Evolutionary conservation across 2,113 vertebrate species (phyloP), one percentile per base, ranked within the genome.

Genomic region (Ctenomys sociabilis): DNA sequence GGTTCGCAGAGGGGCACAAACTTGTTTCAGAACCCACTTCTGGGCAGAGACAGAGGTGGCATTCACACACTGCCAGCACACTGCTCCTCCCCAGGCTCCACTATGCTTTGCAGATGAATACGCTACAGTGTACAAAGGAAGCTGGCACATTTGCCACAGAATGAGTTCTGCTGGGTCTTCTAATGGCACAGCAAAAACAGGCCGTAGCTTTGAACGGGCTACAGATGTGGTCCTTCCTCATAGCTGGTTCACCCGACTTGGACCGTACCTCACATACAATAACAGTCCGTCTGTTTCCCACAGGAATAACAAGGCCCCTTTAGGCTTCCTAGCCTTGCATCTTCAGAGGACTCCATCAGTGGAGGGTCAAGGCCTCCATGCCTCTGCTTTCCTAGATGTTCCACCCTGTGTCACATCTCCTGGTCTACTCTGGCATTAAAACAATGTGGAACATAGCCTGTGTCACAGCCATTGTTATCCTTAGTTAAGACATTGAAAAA

Each of bases 11-110:
- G 19, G 28, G 73, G 12, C 26, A 52, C 24, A 2, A 0, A 32
- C 66, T 13, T 28, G 52, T 40, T 81, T n/a, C 26, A 49, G 26
- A 3, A 32, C 14, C 22, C 37, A 1, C 2, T 30, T 35, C 21
- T 28, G 24, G 64, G 12, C 4, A 17, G n/a, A 57, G 32, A 17
- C 1, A 1, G 52, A 24, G 63, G 28, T 2, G 64, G 68, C 16
- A 26, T 49, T 2, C 32, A 28, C 49, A 22, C n/a, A 8, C n/a
- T 7, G 32, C 43, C 32, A n/a, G 43, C 43, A 37, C 30, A 3
- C 3, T 0, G 28, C 1, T 6, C 7, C 21, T 37, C 91, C 78
- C 12, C 66, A 21, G 11, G 37, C 52, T 2, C 5, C 0, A 0
- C 0, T 2, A 5, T 5, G 37, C 45, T 86, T 7, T 77, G 43